Evolutionary conservation across 2,113 vertebrate species (phyloP).

Genomic region (Amblyornis subalaris): DNA sequence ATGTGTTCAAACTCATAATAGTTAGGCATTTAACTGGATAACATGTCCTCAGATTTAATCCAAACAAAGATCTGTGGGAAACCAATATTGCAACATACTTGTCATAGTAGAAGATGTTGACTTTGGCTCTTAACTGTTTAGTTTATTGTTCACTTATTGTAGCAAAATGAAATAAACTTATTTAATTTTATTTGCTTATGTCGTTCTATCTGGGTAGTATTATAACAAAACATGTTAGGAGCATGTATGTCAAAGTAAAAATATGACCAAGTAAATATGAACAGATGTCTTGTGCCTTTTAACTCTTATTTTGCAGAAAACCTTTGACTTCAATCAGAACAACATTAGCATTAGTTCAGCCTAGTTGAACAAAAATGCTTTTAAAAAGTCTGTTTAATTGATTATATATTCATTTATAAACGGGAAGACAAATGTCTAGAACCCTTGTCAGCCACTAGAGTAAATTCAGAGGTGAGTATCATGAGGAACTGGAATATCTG

Average conservation of each 20-base stretch:
- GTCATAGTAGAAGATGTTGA: neutral
- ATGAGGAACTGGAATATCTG: neutral
- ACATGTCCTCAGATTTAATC: neutral
- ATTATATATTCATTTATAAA: neutral
- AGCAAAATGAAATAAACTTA: neutral
- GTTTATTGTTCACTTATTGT: neutral
- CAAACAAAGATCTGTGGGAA: neutral
- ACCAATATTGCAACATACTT: neutral
- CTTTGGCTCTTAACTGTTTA: neutral
- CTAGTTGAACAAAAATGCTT: neutral
- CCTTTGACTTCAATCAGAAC: neutral
- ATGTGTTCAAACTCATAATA: neutral
- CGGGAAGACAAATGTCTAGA: neutral
- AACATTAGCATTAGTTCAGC: neutral
- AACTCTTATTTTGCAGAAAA: neutral
- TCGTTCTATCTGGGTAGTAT: neutral
- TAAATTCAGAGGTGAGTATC: neutral
- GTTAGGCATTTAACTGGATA: neutral
- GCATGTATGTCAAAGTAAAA: neutral
- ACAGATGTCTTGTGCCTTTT: conserved; percentile 3
- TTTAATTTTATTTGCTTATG: conserved; percentile 19
- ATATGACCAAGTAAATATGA: conserved; percentile 24
- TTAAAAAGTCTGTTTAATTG: neutral
- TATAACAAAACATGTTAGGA: conserved; percentile 23
- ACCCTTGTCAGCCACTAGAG: neutral